Evolutionary conservation across 2,888 invertebrate genomes (phyloP).

Genomic region (Cactoblastis cactorum): DNA sequence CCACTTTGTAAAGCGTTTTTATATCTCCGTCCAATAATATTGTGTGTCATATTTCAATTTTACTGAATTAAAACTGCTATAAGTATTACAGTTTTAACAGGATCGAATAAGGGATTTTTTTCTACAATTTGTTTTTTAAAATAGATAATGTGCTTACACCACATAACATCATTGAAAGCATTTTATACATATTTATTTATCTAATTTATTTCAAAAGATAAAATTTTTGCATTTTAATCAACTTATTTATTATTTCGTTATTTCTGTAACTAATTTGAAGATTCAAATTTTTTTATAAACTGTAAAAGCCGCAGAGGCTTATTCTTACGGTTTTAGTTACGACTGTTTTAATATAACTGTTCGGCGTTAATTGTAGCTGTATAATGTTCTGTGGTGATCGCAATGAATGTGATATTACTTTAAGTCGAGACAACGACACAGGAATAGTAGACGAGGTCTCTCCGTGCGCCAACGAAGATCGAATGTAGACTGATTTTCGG

Average conservation of each 20-base stretch:
- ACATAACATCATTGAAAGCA: constrained; percentile 11
- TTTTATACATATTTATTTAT: neutral
- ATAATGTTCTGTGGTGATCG: constrained; percentile 45
- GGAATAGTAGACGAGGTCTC: constrained; percentile 41
- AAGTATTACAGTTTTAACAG: neutral
- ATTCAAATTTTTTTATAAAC: neutral
- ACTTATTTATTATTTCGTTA: too few relatives aligned
- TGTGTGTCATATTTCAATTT: constrained; percentile 45
- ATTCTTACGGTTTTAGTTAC: constrained; percentile 8
- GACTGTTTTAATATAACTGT: constrained; percentile 15
- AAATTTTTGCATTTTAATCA: neutral
- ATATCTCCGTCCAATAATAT: constrained; percentile 68
- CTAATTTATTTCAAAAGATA: neutral
- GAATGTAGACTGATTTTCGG: constrained; percentile 76
- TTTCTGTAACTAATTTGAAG: neutral
- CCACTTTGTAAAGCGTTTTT: constrained; percentile 51
- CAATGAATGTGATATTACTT: constrained; percentile 75
- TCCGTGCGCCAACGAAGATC: constrained; percentile 57
- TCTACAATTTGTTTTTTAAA: neutral
- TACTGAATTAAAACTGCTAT: constrained; percentile 12
- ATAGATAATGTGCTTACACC: constrained; percentile 7
- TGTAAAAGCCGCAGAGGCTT: constrained; percentile 9
- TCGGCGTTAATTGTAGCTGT: constrained; percentile 32
- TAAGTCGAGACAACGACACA: constrained; percentile 52
- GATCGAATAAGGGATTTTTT: neutral